Percentiles rank a stretch among this genome's conserved stretches.
Evolutionary conservation across 2,888 invertebrate species (phyloP).

Genomic region (Gnatocerus cornutus): DNA sequence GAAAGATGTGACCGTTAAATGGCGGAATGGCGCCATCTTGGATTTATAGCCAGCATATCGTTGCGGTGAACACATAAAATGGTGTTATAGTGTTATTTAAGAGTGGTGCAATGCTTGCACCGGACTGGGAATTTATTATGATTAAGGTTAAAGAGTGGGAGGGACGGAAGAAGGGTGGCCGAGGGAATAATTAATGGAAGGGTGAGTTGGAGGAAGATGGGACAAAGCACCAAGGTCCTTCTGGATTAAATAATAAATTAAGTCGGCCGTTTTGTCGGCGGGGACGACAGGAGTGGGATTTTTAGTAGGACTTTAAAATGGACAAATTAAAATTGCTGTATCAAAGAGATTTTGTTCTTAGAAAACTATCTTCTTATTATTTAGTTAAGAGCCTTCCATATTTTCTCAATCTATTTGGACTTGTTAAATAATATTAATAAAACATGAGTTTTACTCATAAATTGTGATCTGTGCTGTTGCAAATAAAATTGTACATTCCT

Average conservation of each 20-base stretch:
- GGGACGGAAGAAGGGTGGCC: neutral
- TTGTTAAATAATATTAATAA: too few species aligned
- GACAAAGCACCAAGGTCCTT: slow-evolving; percentile 15
- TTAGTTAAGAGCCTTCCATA: too few species aligned
- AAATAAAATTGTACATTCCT: too few species aligned
- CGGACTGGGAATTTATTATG: slow-evolving; percentile 29
- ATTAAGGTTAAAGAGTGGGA: slow-evolving; percentile 12
- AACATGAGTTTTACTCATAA: too few species aligned
- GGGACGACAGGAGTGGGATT: neutral
- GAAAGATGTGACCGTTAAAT: slow-evolving; percentile 30
- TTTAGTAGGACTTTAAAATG: neutral
- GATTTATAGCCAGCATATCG: slow-evolving; percentile 29
- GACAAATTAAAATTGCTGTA: neutral
- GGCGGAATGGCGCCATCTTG: slow-evolving; percentile 31
- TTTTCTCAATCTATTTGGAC: too few species aligned
- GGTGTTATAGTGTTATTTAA: slow-evolving; percentile 31
- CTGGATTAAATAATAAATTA: slow-evolving; percentile 35
- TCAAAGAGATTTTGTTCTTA: neutral
- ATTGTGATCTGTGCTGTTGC: too few species aligned
- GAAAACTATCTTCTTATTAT: too few species aligned
- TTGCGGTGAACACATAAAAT: slow-evolving; percentile 31
- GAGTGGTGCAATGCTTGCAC: slow-evolving; percentile 32
- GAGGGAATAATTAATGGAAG: slow-evolving; percentile 35
- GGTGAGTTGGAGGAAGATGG: slow-evolving; percentile 4
- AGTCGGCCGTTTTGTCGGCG: neutral